Percentiles rank a stretch among this genome's conserved stretches.
Conservation (phyloP, 2,113 vertebrate species). For the Indicator maculatus region DNA sequence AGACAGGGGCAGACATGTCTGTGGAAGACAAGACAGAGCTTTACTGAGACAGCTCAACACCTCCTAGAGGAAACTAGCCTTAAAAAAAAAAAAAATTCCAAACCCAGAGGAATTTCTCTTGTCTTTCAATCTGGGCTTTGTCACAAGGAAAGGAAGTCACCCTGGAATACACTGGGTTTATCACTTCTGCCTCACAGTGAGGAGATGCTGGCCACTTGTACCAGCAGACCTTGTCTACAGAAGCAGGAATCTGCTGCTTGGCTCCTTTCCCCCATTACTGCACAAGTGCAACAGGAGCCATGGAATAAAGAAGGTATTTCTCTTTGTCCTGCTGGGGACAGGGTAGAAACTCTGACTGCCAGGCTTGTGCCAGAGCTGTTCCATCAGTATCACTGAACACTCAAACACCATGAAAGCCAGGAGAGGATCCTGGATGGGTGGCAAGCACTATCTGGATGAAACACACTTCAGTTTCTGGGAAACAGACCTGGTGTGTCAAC, state of each 20-base stretch:
- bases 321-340: not conserved
- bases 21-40: not conserved
- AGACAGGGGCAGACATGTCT: not conserved
- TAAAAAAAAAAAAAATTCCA: not conserved
- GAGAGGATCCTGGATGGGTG: not conserved
- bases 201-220: not conserved
- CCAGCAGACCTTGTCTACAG: not conserved
- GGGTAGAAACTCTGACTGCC: not conserved
- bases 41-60: not conserved
- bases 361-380: not conserved
- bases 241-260: not conserved
- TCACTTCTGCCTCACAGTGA: not conserved
- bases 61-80: not conserved
- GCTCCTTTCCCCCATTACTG: not conserved
- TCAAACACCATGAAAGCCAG: not conserved
- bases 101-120: not conserved
- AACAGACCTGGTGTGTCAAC: not conserved
- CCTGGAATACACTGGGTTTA: not conserved
- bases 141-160: not conserved
- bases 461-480: not conserved
- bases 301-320: not conserved
- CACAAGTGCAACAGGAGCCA: not conserved
- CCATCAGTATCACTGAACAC: not conserved
- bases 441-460: not conserved
- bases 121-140: not conserved